These are phyloP conservation scores for Grapholita molesta DNA, from an alignment of 1,140 invertebrate genomes.

Conservation along the genomic window DNA sequence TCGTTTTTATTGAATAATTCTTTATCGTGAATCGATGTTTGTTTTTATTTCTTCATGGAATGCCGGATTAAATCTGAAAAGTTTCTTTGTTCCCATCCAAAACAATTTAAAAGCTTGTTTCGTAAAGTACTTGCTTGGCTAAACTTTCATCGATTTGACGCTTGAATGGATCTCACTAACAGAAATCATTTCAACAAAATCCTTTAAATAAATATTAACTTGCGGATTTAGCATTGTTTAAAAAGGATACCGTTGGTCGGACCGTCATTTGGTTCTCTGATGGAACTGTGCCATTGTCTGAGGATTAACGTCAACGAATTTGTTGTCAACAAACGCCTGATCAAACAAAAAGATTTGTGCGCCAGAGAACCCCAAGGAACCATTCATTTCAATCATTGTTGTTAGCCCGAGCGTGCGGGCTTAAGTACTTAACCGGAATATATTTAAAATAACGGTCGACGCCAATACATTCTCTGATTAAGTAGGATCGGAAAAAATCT, in stretches of 20 bases:
- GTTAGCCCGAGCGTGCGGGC: conserved; percentile 34
- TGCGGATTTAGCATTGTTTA: conserved; percentile 42
- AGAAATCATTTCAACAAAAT: conserved; percentile 52
- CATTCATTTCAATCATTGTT: conserved; percentile 53
- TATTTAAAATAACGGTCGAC: conserved; percentile 36
- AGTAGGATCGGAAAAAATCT: conserved; percentile 22
- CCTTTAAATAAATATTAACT: conserved; percentile 67
- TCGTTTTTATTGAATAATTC: conserved; percentile 18
- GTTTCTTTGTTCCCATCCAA: conserved; percentile 3
- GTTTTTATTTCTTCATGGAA: not conserved
- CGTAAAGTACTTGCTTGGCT: conserved; percentile 8
- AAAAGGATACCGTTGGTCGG: conserved; percentile 49
- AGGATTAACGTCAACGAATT: conserved; percentile 75
- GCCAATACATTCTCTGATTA: conserved; percentile 27
- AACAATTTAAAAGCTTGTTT: conserved; percentile 5
- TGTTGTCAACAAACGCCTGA: conserved; percentile 72
- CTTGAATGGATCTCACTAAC: conserved; percentile 21
- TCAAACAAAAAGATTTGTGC: conserved; percentile 70
- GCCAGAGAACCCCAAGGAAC: conserved; percentile 44
- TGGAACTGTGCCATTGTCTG: conserved; percentile 68
- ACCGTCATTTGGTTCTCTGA: conserved; percentile 51
- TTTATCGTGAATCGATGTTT: not conserved
- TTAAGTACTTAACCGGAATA: conserved; percentile 47
- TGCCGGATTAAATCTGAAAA: conserved; percentile 3
- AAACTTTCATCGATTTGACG: conserved; percentile 15